Conservation (phyloP, 2,888 invertebrate species). For the Lochmaea crataegi region DNA sequence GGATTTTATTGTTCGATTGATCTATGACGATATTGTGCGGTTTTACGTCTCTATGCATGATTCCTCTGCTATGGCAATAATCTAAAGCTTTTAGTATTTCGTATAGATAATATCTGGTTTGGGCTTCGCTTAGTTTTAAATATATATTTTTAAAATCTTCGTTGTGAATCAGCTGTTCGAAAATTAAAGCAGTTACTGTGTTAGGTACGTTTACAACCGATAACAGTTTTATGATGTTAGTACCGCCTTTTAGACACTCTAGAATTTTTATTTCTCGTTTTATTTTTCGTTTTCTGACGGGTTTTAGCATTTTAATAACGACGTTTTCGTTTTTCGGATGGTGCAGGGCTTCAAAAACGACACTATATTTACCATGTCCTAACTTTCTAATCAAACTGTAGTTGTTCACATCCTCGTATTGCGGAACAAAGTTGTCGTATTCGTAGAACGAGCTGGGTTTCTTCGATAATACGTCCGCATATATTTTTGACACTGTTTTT, state of each 20-base stretch:
- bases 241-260: constrained; percentile 60
- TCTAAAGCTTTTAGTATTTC: constrained; percentile 65
- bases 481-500: constrained; percentile 58
- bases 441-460: constrained; percentile 61
- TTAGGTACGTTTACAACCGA: constrained; percentile 55
- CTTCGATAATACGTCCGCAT: constrained; percentile 58
- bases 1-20: constrained; percentile 56
- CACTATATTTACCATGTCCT: constrained; percentile 65
- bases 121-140: constrained; percentile 59
- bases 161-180: constrained; percentile 60
- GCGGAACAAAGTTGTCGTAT: constrained; percentile 59
- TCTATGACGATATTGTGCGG: constrained; percentile 64
- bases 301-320: constrained; percentile 63
- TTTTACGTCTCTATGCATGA: constrained; percentile 64
- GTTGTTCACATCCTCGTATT: constrained; percentile 57
- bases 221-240: constrained; percentile 60
- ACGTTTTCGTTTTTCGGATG: constrained; percentile 57
- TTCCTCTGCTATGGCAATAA: constrained; percentile 63
- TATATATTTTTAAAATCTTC: constrained; percentile 63
- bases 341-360: constrained; percentile 62
- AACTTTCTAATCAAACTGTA: constrained; percentile 60
- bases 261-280: constrained; percentile 64
- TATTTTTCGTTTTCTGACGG: constrained; percentile 62
- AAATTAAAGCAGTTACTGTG: constrained; percentile 59
- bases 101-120: constrained; percentile 63